Conservation (phyloP, 2,797 vertebrate genomes). For the Malacoctenus gilli region DNA sequence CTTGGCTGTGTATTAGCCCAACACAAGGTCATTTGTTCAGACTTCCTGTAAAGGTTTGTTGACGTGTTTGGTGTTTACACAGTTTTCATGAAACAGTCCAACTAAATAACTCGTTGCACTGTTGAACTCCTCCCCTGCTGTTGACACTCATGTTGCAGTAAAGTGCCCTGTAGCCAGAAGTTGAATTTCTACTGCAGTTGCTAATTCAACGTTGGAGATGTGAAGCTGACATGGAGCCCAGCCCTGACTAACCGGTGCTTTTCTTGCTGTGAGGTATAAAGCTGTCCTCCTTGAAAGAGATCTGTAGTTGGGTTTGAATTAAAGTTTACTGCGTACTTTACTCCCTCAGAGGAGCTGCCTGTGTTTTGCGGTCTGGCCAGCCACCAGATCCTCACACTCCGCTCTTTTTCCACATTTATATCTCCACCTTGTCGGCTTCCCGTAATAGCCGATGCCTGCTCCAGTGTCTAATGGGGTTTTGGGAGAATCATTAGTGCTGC, state of each 20-base stretch:
- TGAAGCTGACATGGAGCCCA: not conserved
- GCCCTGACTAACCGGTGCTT: not conserved
- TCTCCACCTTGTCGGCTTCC: conserved; percentile 2
- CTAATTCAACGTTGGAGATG: not conserved
- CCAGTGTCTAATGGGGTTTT: conserved; percentile 9
- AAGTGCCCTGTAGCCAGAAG: not conserved
- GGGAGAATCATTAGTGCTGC: not conserved
- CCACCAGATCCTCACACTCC: not conserved
- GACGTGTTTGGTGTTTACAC: too few relatives aligned
- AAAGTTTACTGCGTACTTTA: not conserved
- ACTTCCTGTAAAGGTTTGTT: too few relatives aligned
- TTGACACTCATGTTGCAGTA: not conserved
- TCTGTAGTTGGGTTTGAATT: not conserved
- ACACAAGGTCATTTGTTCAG: too few relatives aligned
- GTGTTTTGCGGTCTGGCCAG: conserved; percentile 10
- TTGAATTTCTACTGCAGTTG: too few relatives aligned
- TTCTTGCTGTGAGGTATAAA: not conserved
- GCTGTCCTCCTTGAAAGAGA: not conserved
- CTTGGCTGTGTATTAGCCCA: too few relatives aligned
- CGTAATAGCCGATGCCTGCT: conserved; percentile 1
- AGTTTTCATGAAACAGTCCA: too few relatives aligned
- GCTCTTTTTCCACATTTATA: not conserved
- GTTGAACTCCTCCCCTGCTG: not conserved
- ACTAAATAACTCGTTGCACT: not conserved
- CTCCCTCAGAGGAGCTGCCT: conserved; percentile 1